phyloP scores from a whole-genome alignment of 2,888 invertebrate genomes.

The Ctena decussata region DNA sequence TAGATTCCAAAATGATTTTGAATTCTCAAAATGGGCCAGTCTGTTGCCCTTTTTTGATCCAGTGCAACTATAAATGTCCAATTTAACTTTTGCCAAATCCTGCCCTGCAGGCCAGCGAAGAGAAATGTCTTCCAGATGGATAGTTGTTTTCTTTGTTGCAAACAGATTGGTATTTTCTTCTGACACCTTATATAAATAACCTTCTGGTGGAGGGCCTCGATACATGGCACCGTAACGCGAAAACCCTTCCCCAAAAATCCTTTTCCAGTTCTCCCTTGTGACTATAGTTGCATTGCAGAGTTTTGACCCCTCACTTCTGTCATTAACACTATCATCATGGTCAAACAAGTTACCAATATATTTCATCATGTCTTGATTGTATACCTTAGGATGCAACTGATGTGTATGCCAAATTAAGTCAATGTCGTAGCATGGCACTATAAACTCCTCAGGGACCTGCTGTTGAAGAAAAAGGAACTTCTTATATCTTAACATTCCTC shows the following conservation, averaged over 20 bases:
- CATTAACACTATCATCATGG: constrained; percentile 87
- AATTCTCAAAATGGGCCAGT: background rate
- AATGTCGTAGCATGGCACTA: constrained; percentile 88
- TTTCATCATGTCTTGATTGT: constrained; percentile 79
- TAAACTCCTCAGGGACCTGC: constrained; percentile 86
- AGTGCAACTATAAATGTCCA: constrained; percentile 43
- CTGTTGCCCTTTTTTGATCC: background rate
- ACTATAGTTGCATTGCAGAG: constrained; percentile 86
- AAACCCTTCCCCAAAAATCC: constrained; percentile 85
- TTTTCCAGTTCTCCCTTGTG: constrained; percentile 87
- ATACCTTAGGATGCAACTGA: constrained; percentile 85
- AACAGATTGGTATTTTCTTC: constrained; percentile 73
- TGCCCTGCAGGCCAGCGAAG: background rate
- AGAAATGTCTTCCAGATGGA: constrained; percentile 39
- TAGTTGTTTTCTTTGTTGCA: constrained; percentile 70
- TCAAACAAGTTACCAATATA: constrained; percentile 85
- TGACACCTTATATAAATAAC: constrained; percentile 84
- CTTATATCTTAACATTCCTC: constrained; percentile 85
- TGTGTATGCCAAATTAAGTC: constrained; percentile 88
- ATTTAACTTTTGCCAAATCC: constrained; percentile 46
- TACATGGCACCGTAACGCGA: constrained; percentile 87
- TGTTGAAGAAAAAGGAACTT: constrained; percentile 87
- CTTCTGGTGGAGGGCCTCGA: constrained; percentile 86
- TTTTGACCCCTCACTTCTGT: constrained; percentile 86
- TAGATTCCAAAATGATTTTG: background rate